Conservation (phyloP, 1,140 invertebrate genomes). For the Eumeta japonica region DNA sequence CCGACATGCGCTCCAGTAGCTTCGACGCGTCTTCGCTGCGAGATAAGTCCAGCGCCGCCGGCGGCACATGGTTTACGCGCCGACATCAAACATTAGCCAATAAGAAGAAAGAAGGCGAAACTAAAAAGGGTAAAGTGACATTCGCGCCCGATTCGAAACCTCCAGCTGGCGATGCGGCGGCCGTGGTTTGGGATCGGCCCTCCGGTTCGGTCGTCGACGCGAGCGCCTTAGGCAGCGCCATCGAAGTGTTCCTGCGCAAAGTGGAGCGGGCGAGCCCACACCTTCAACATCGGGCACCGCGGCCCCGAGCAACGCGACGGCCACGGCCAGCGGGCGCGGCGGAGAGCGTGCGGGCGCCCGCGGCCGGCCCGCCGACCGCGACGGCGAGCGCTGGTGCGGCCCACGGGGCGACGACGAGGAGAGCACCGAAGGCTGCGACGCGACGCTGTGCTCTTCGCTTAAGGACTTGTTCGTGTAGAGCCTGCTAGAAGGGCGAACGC, state of each 20-base stretch:
- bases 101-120: constrained; percentile 61
- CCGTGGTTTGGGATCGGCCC: constrained; percentile 68
- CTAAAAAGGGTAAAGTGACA: constrained; percentile 57
- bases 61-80: constrained; percentile 72
- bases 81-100: constrained; percentile 71
- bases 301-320: constrained; percentile 31
- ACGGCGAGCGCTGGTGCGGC: constrained; percentile 54
- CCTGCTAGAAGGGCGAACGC: background rate
- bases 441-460: constrained; percentile 73
- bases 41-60: constrained; percentile 51
- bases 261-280: constrained; percentile 41
- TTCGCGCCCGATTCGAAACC: constrained; percentile 43
- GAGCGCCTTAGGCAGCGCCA: constrained; percentile 74
- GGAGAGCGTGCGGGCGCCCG: constrained; percentile 31
- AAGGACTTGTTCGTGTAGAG: constrained; percentile 75
- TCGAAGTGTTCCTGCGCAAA: constrained; percentile 73
- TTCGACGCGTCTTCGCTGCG: constrained; percentile 74
- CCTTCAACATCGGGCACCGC: constrained; percentile 49
- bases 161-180: constrained; percentile 34
- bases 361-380: constrained; percentile 14
- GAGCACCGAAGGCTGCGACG: constrained; percentile 67
- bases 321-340: constrained; percentile 17
- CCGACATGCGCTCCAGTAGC: constrained; percentile 72
- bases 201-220: constrained; percentile 76
- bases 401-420: constrained; percentile 63